These are phyloP conservation scores for Nomia melanderi DNA, from an alignment of 1,140 invertebrate species.

Conservation along the genomic window DNA sequence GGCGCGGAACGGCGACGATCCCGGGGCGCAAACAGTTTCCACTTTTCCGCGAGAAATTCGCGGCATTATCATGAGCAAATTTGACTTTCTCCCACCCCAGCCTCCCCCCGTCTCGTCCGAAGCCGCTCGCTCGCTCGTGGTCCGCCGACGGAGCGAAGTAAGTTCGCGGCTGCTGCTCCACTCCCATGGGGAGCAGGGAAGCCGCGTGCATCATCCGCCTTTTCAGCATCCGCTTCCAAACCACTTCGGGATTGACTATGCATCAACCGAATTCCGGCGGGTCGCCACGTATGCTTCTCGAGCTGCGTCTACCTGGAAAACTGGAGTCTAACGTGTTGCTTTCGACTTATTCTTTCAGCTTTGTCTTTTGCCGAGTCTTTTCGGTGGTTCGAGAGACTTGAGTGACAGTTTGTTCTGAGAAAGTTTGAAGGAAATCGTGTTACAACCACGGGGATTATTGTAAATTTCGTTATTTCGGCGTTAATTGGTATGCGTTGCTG, in stretches of 20 bases:
- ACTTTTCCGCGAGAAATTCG: slow-evolving; percentile 58
- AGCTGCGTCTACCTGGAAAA: slow-evolving; percentile 23
- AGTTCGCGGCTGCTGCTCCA: slow-evolving; percentile 17
- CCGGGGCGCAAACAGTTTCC: slow-evolving; percentile 59
- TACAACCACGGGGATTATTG: too few relatives aligned
- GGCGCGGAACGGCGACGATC: slow-evolving; percentile 9
- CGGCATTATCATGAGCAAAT: slow-evolving; percentile 74
- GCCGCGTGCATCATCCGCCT: slow-evolving; percentile 43
- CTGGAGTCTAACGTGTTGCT: background rate
- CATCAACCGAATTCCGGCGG: slow-evolving; percentile 65
- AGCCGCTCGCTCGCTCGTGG: slow-evolving; percentile 7
- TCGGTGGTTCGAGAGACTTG: too few relatives aligned
- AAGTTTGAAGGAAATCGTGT: too few relatives aligned
- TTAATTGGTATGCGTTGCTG: too few relatives aligned
- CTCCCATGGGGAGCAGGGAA: slow-evolving; percentile 23
- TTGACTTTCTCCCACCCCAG: slow-evolving; percentile 65
- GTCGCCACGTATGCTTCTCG: slow-evolving; percentile 2
- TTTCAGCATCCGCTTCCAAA: slow-evolving; percentile 50
- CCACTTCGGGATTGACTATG: slow-evolving; percentile 69
- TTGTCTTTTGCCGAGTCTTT: too few relatives aligned
- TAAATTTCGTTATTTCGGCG: too few relatives aligned
- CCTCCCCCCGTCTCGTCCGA: slow-evolving; percentile 12
- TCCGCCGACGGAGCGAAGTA: slow-evolving; percentile 3
- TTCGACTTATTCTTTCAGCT: background rate
- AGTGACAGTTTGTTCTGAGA: too few relatives aligned